Conservation (phyloP, 2,113 vertebrate species). For the Sylvia atricapilla region DNA sequence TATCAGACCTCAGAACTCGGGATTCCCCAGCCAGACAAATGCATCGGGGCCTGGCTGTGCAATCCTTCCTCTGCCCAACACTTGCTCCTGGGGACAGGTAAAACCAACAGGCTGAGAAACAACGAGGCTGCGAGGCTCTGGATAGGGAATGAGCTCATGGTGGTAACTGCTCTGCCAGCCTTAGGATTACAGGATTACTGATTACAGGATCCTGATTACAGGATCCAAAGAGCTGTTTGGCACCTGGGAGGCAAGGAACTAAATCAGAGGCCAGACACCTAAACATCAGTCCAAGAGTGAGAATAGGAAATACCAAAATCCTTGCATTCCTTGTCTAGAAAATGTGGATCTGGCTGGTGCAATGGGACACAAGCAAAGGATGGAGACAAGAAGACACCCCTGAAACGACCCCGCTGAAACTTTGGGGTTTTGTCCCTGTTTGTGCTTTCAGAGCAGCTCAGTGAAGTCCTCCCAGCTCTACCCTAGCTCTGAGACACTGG, state of each 20-base stretch:
- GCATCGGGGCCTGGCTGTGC: not conserved
- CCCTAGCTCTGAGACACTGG: fast-evolving
- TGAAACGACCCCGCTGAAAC: not conserved
- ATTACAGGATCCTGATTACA: not conserved
- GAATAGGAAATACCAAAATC: not conserved
- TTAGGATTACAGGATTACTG: too few species aligned
- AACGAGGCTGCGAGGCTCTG: not conserved
- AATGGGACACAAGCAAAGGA: not conserved
- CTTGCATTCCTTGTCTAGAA: not conserved
- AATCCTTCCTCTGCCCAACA: not conserved
- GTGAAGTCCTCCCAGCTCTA: not conserved
- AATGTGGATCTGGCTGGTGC: not conserved
- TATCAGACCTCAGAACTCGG: not conserved
- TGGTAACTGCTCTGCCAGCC: not conserved
- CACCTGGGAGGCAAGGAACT: not conserved
- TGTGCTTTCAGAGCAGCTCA: not conserved
- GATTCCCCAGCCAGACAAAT: not conserved
- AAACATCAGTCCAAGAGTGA: not conserved
- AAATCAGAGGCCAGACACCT: not conserved
- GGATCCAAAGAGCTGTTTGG: not conserved
- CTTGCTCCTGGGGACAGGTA: not conserved
- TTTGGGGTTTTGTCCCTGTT: not conserved
- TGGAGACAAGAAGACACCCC: not conserved
- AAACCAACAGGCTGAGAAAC: not conserved
- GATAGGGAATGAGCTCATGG: not conserved